Evolutionary conservation across 2,888 invertebrate genomes (phyloP), one percentile per base, ranked within the genome.

Genomic region (Tetragonisca angustula): DNA sequence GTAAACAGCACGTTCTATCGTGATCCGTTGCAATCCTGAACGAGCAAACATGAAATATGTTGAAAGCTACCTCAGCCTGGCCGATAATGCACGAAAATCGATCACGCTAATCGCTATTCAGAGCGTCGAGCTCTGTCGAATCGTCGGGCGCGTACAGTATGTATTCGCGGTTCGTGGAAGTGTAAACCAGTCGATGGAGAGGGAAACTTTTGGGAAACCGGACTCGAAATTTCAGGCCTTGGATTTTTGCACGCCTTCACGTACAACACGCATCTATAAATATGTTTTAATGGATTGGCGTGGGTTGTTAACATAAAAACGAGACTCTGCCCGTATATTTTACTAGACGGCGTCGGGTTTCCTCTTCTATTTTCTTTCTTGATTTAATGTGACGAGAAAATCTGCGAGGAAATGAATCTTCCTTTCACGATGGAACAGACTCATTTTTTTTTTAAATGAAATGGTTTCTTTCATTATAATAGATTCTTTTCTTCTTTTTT

Each of bases 31-130:
- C 69, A 85, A 87, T 76, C 72, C 79, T 27, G 13, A 17, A 27
- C 70, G 67, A 74, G 81, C 79, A 83, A 88, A 87, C 77, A 76
- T 67, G 65, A 32, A 24, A 62, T 61, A 62, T 72, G 50, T n/a
- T 27, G 73, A 36, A n/a, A 74, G 52, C 43, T 64, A 59, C 49
- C 62, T 36, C 61, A 64, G 70, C 61, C 52, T 43, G 24, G 43
- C 50, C 43, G 79, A 79, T 79, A 87, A 75, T 32, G 68, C 36
- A 52, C n/a, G 72, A 87, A 83, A 87, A 88, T 88, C 82, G 74
- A 89, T 87, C 76, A 21, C 52, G 82, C 21, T 50, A 59, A 82
- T 80, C 78, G 73, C 24, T 65, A 65, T 73, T 79, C 24, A 27
- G 49, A 71, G 64, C 50, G 73, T 65, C 64, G 50, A 59, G 59